Conservation (phyloP, 64 coral and sea anemone genomes). For the Montipora sp. region DNA sequence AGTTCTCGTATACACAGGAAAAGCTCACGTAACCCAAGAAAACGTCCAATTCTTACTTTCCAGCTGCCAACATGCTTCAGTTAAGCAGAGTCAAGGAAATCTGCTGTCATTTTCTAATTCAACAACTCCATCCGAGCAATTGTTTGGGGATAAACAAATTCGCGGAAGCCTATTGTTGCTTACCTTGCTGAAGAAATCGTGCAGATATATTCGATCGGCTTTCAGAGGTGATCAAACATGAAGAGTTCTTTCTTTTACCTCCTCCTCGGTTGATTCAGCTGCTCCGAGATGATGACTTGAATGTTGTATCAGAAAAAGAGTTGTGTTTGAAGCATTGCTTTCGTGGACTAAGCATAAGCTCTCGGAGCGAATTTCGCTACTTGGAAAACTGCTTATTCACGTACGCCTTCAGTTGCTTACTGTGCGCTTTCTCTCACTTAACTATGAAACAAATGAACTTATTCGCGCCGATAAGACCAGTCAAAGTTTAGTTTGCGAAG, state of each 20-base stretch:
- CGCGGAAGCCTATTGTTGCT: conserved; percentile 81
- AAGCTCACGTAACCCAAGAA: conserved; percentile 84
- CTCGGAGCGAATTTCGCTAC: conserved; percentile 61
- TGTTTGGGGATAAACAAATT: conserved; percentile 90
- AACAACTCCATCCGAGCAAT: conserved; percentile 88
- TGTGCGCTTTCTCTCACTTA: conserved; percentile 69
- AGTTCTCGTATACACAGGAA: conserved; percentile 91
- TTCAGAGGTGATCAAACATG: conserved; percentile 84
- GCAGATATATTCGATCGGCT: conserved; percentile 86
- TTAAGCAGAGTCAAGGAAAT: conserved; percentile 90
- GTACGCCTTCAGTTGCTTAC: conserved; percentile 79
- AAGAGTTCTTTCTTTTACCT: conserved; percentile 81
- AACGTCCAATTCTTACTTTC: conserved; percentile 89
- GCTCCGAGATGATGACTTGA: conserved; percentile 82
- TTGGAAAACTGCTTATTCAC: conserved; percentile 70
- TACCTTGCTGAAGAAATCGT: conserved; percentile 73
- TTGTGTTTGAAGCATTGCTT: conserved; percentile 89
- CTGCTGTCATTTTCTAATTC: conserved; percentile 82
- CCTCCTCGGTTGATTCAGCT: conserved; percentile 68
- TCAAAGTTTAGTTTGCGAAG: conserved; percentile 74
- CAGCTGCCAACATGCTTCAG: conserved; percentile 94
- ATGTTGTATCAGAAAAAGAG: conserved; percentile 85
- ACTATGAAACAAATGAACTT: conserved; percentile 79
- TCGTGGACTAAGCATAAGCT: conserved; percentile 83
- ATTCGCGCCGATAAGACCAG: conserved; percentile 81